Evolutionary conservation across 30 jellyfish, hydroid and myxozoan species (phyloP).

Genomic region (Turritopsis dohrnii): DNA sequence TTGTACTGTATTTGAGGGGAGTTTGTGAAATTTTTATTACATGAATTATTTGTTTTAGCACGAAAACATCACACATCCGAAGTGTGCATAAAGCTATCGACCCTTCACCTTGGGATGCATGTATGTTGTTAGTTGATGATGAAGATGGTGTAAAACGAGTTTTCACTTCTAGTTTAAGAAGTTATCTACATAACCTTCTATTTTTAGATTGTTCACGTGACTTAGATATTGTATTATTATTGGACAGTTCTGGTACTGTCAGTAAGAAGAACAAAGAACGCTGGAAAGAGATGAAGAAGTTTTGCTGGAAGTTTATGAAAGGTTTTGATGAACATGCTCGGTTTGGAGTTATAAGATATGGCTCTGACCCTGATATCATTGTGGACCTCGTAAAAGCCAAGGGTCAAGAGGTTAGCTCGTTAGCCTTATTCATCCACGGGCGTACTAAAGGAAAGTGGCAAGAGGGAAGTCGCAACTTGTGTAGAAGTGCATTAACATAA

Average conservation of each 20-base stretch:
- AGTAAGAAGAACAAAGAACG: conserved; percentile 51
- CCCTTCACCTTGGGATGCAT: conserved; percentile 45
- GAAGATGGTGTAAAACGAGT: neutral
- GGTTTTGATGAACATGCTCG: conserved; percentile 67
- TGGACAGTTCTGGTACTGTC: conserved; percentile 85
- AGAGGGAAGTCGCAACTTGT: too few species aligned
- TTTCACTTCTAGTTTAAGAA: too few species aligned
- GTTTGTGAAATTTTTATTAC: neutral
- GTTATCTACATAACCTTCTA: too few species aligned
- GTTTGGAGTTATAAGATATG: conserved; percentile 64
- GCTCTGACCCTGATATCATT: conserved; percentile 59
- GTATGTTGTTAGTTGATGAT: conserved; percentile 16
- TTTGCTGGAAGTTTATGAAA: conserved; percentile 47
- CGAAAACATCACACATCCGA: conserved; percentile 30
- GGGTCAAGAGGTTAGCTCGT: conserved; percentile 21
- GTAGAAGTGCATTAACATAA: too few species aligned
- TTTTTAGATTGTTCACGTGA: conserved; percentile 77
- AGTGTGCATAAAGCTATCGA: conserved; percentile 15
- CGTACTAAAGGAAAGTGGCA: too few species aligned
- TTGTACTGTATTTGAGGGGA: neutral
- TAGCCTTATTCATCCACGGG: too few species aligned
- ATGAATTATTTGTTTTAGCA: conserved; percentile 16
- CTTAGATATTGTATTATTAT: conserved; percentile 62
- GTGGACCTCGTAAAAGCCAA: conserved; percentile 44
- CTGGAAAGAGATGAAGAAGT: conserved; percentile 72